Evolutionary conservation across 2,888 invertebrate genomes (phyloP).

Genomic region (Drosophila anomalata): DNA sequence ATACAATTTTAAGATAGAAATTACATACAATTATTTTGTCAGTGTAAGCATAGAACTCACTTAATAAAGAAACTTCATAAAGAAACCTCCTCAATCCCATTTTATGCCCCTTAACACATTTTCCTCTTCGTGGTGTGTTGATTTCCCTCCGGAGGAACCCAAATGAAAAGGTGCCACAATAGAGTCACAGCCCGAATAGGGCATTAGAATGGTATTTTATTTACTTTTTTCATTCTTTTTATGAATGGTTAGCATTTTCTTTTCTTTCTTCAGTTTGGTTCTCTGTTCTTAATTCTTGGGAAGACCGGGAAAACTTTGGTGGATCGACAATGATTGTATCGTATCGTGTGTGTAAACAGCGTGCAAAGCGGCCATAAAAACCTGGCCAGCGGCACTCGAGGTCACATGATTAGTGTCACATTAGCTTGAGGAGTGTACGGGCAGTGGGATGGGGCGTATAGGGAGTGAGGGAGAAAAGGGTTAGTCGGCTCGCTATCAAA

Average conservation of each 20-base stretch:
- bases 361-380: constrained; percentile 68
- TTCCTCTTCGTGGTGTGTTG: constrained; percentile 57
- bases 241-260: constrained; percentile 64
- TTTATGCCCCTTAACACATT: constrained; percentile 55
- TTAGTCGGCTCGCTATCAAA: constrained; percentile 57
- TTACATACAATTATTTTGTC: neutral
- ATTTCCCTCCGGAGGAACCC: constrained; percentile 55
- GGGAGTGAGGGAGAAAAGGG: neutral
- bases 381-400: constrained; percentile 65
- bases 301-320: constrained; percentile 47
- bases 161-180: constrained; percentile 70
- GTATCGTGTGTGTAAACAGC: constrained; percentile 58
- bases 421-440: constrained; percentile 35
- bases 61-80: constrained; percentile 48
- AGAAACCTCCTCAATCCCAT: constrained; percentile 32
- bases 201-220: constrained; percentile 64
- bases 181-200: constrained; percentile 56
- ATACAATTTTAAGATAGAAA: neutral
- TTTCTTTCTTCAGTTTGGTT: constrained; percentile 4
- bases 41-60: constrained; percentile 4
- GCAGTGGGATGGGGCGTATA: neutral
- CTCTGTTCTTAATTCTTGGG: constrained; percentile 30
- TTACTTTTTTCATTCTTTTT: constrained; percentile 51
- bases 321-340: constrained; percentile 42
- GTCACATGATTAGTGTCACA: constrained; percentile 74